phyloP scores from a whole-genome alignment of 1,140 invertebrate species.

The Spodoptera litura region DNA sequence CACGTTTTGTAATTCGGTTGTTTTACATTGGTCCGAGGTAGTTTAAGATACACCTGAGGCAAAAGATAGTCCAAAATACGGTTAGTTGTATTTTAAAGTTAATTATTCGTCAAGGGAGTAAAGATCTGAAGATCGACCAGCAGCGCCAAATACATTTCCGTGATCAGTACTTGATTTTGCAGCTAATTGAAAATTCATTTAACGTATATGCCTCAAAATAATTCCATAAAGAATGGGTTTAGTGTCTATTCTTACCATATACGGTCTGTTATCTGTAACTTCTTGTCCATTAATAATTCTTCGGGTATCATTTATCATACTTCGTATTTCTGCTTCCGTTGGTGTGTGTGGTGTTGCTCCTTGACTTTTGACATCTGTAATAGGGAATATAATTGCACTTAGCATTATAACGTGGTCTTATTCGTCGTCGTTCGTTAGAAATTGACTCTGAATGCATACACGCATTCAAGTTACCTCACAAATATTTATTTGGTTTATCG shows the following conservation, averaged over 20 bases:
- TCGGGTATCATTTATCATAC: slow-evolving; percentile 65
- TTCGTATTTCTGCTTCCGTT: slow-evolving; percentile 56
- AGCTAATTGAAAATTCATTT: too few relatives aligned
- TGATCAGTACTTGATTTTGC: too few relatives aligned
- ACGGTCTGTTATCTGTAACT: slow-evolving; percentile 71
- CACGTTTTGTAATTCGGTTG: slow-evolving; percentile 67
- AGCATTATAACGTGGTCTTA: neutral
- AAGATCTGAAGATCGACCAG: too few relatives aligned
- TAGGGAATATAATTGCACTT: neutral
- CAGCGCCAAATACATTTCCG: too few relatives aligned
- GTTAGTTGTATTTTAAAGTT: too few relatives aligned
- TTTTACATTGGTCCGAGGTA: slow-evolving; percentile 65
- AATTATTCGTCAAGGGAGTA: too few relatives aligned
- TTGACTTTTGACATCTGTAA: slow-evolving; percentile 62
- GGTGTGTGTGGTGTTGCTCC: slow-evolving; percentile 59
- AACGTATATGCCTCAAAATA: too few relatives aligned
- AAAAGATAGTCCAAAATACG: too few relatives aligned
- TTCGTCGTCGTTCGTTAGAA: neutral
- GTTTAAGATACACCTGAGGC: slow-evolving; percentile 72
- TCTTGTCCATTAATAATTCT: slow-evolving; percentile 74
- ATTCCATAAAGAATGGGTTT: neutral
- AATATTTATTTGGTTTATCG: too few relatives aligned
- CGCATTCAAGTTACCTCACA: neutral
- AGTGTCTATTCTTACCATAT: slow-evolving; percentile 66
- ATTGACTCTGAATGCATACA: too few relatives aligned